A percentile compares a stretch with the other conserved stretches of the same genome.
These are phyloP conservation scores for Otolemur garnettii DNA, from an alignment of 2,113 vertebrate species.

Conservation along the genomic window DNA sequence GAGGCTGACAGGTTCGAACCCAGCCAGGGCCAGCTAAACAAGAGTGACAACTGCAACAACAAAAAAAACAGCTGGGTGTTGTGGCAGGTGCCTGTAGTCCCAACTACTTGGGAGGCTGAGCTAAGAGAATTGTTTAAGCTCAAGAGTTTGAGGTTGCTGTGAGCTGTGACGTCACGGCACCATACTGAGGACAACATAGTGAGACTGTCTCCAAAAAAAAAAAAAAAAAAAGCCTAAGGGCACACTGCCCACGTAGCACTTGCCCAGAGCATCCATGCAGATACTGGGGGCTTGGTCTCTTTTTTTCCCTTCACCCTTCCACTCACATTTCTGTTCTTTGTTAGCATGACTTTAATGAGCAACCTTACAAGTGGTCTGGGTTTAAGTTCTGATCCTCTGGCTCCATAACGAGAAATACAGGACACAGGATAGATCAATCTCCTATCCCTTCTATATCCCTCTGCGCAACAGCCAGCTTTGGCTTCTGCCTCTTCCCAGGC, in stretches of 20 bases:
- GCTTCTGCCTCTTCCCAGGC: neutral
- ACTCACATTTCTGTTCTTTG: neutral
- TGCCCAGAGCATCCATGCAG: neutral
- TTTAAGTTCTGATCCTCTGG: neutral
- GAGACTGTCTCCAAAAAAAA: too few species aligned
- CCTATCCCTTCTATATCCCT: neutral
- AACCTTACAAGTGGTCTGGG: neutral
- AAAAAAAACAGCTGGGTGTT: too few species aligned
- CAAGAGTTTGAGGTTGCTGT: too few species aligned
- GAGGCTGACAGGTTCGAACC: too few species aligned
- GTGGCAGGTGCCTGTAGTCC: too few species aligned
- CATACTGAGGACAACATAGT: too few species aligned
- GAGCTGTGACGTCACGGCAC: too few species aligned
- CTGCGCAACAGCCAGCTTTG: neutral
- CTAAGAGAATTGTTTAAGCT: too few species aligned
- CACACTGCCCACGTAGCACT: neutral
- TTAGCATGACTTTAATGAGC: neutral
- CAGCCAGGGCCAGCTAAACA: too few species aligned
- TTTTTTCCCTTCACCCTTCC: neutral
- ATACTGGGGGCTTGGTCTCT: neutral
- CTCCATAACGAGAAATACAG: neutral
- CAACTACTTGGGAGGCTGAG: too few species aligned
- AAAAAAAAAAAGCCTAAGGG: neutral
- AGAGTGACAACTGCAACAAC: too few species aligned
- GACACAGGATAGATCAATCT: neutral